These are phyloP conservation scores for Octodon degus DNA, from an alignment of 2,113 vertebrate species.

Conservation along the genomic window DNA sequence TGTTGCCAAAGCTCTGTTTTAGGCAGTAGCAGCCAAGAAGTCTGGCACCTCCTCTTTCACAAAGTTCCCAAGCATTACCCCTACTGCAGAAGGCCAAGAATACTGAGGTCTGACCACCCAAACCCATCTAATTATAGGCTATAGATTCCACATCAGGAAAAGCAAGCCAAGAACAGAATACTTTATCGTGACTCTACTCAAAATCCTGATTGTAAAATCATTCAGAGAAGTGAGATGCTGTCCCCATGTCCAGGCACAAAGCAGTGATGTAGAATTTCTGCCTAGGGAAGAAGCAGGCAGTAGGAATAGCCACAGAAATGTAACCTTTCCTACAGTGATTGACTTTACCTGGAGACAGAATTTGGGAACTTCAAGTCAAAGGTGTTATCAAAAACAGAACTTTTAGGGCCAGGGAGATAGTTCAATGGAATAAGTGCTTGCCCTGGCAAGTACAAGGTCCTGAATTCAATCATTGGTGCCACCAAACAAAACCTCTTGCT, in stretches of 20 bases:
- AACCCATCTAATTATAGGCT: background rate
- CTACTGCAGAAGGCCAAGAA: background rate
- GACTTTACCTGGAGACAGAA: background rate
- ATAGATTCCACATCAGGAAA: conserved; percentile 31
- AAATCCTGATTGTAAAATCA: background rate
- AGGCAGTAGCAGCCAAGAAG: background rate
- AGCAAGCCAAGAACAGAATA: background rate
- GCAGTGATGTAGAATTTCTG: conserved; percentile 1
- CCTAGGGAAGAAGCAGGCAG: background rate
- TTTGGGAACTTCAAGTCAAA: conserved; percentile 40
- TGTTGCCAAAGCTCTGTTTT: background rate
- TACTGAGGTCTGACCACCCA: background rate
- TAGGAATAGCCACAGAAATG: background rate
- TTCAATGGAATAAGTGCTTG: too few relatives aligned
- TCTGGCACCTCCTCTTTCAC: background rate
- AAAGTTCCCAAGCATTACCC: background rate
- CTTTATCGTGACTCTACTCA: background rate
- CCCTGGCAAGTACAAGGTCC: too few relatives aligned
- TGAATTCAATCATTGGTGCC: too few relatives aligned
- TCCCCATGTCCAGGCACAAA: background rate
- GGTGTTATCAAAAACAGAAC: background rate
- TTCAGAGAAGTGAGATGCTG: background rate
- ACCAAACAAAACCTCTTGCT: background rate
- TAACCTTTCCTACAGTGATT: background rate
- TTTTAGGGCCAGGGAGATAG: background rate